Evolutionary conservation across 2,888 invertebrate genomes (phyloP), one percentile per base, ranked within the genome.

Genomic region (Drosophila siamana): DNA sequence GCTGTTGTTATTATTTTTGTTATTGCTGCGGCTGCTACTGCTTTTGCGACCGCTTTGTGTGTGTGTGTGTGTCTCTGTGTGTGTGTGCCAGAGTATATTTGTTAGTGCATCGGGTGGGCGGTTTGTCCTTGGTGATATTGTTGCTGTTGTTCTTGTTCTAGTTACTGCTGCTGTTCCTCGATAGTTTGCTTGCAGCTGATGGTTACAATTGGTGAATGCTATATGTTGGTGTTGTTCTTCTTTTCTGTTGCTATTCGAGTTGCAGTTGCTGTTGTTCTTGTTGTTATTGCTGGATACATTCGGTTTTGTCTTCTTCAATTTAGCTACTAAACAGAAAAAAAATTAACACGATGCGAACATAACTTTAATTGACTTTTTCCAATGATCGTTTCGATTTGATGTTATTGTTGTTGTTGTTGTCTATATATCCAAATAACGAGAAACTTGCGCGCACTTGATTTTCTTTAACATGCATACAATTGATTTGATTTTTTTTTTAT

Each of bases 91-190:
- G 2, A 19, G 19, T 48, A 24, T n/a, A 38, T 15, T 40, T 57
- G 48, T 11, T 57, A 40, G 13, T 24, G 56, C 47, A 41, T 59
- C 50, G 55, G 26, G 40, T 43, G 26, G 51, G 33, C 55, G 41
- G 50, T 43, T 33, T 73, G 78, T 74, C 77, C 72, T 77, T 77
- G 78, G 19, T 68, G 48, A 46, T 54, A 44, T 57, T 54, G 52
- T 26, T 52, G 26, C 8, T 40, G 26, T 44, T 48, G 8, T 22
- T 50, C 13, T 30, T 66, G 43, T 57, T 55, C 19, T 4, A 55
- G 13, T 22, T 51, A 22, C 22, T 50, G 13, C 24, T 68, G 26
- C n/a, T 57, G 19, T 26, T 51, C 28, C 19, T 41, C 30, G 13
- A 8, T 9, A 36, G 4, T 33, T 38, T 51, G 30, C 22, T 40